phyloP scores from a whole-genome alignment of 2,888 invertebrate genomes.

The Eupithecia exiguata region DNA sequence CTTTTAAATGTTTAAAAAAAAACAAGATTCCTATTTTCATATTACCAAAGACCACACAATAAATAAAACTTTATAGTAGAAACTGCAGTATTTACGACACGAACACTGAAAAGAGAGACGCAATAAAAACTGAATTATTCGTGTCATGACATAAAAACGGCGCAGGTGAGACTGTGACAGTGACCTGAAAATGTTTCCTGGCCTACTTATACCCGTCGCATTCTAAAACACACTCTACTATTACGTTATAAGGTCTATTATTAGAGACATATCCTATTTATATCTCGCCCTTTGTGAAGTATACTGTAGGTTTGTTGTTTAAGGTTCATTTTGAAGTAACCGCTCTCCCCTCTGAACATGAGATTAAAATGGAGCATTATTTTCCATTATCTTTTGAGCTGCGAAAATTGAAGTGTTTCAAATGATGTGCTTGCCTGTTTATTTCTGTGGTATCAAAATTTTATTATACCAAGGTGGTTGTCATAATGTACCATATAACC shows the following conservation, averaged over 20 bases:
- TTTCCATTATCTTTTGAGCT: conserved; percentile 33
- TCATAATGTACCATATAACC: too few relatives aligned
- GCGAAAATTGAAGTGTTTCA: conserved; percentile 32
- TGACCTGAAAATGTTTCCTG: conserved; percentile 45
- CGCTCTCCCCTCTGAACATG: conserved; percentile 20
- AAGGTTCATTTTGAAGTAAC: conserved; percentile 19
- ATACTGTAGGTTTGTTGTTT: conserved; percentile 10
- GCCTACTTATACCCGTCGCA: conserved; percentile 35
- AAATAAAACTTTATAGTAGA: conserved; percentile 16
- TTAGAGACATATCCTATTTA: conserved; percentile 29
- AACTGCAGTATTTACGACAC: conserved; percentile 34
- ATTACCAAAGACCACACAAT: conserved; percentile 1
- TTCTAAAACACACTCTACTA: conserved; percentile 31
- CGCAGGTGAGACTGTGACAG: conserved; percentile 44
- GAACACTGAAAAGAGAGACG: conserved; percentile 16
- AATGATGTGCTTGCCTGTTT: conserved; percentile 21
- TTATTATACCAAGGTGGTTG: background rate
- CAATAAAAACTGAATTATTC: conserved; percentile 31
- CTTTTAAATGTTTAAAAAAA: conserved; percentile 8
- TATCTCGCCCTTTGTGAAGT: conserved; percentile 15
- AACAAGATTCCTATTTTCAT: background rate
- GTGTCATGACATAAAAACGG: conserved; percentile 30
- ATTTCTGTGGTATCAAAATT: background rate
- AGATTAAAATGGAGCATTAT: conserved; percentile 35
- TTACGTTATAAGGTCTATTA: conserved; percentile 22